Evolutionary conservation across 2,113 vertebrate species (phyloP).

Genomic region (Sula dactylatra): DNA sequence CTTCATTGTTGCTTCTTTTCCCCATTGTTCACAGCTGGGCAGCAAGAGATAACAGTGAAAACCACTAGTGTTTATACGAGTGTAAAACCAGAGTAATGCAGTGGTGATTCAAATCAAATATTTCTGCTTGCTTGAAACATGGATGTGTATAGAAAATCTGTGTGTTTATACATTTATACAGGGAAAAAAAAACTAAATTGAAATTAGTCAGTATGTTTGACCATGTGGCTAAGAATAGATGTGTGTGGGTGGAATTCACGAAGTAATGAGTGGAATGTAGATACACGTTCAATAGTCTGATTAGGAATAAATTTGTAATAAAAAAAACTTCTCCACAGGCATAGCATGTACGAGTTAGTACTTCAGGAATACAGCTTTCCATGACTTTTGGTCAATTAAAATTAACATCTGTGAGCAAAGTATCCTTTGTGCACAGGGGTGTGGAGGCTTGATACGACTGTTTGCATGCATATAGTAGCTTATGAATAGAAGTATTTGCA

Average conservation of each 20-base stretch:
- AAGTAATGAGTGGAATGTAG: not conserved
- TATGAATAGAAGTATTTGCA: not conserved
- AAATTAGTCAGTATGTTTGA: constrained; percentile 24
- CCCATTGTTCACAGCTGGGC: not conserved
- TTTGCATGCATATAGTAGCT: not conserved
- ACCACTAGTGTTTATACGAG: constrained; percentile 22
- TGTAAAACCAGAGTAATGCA: constrained; percentile 10
- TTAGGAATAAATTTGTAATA: not conserved
- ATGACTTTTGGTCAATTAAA: not conserved
- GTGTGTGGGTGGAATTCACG: not conserved
- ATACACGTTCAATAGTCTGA: not conserved
- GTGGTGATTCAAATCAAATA: constrained; percentile 31
- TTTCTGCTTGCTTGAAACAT: not conserved
- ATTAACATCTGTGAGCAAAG: not conserved
- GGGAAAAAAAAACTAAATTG: not conserved
- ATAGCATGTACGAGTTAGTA: not conserved
- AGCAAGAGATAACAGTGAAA: constrained; percentile 18
- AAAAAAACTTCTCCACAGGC: not conserved
- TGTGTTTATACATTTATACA: constrained; percentile 5
- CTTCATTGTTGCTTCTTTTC: constrained; percentile 9
- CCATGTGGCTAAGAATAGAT: constrained; percentile 7
- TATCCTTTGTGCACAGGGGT: not conserved
- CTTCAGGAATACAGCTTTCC: not conserved
- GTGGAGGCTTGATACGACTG: not conserved
- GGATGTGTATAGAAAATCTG: constrained; percentile 10